Base-by-base conservation (phyloP, 2,888 invertebrate species). In the Conus canariensis region DNA sequence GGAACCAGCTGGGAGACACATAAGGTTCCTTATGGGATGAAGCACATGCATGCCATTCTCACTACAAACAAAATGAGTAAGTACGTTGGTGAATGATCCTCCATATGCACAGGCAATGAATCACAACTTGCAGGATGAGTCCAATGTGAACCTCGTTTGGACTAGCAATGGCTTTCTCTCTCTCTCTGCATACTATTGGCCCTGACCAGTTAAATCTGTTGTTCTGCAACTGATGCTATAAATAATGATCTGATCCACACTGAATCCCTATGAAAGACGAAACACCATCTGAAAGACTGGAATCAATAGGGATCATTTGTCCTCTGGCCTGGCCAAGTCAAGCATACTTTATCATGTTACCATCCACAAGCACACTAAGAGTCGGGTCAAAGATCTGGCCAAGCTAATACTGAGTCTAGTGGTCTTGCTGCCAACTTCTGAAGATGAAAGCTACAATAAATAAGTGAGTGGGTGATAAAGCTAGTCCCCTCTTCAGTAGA, bases 261-360 rank as follows among this genome's bases (percentile, higher is more conserved):
- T 30, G 30, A 80, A 6, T 80, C 77, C 45, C 30, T 80, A 22
- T 45, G 45, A 80, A 80, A 80, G 77, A 80, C 77, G 25, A 30
- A 80, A 80, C 45, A 45, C 45, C 25, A 80, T 30, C 77, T 80
- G 77, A 80, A 80, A 80, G 77, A 80, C 77, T 25, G 30, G 77
- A 70, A 22, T 70, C 22, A 16, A 22, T 22, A 22, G 7, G 70
- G 70, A 22, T 70, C 22, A 19, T 16, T 70, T 70, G 70, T 70
- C 70, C 22, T 70, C 70, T 22, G 70, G 22, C 70, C 70, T 14
- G 22, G 70, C 19, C 64, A 64, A 64, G 22, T 74, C 74, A 74
- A 22, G n/a, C 30, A 25, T 30, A 9, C 30, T 77, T 30, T 14
- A 30, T 80, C 77, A 25, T 16, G 12, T 30, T 12, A 10, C 10